Base-by-base conservation (phyloP, 1,140 invertebrate species). In the Camponotus pennsylvanicus region DNA sequence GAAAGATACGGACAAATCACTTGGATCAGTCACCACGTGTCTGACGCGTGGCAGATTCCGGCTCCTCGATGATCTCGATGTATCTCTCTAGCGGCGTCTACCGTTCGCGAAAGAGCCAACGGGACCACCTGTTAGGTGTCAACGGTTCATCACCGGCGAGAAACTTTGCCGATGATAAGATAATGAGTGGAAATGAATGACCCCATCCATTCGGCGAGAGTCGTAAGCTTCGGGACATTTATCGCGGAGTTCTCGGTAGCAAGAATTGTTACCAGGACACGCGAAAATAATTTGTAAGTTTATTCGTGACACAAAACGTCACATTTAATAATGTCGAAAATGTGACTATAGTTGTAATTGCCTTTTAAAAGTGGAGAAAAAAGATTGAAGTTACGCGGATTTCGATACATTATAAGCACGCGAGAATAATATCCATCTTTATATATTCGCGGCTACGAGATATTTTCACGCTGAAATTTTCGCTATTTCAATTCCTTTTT, bases 21-120 rank as follows among this genome's bases (percentile, higher is more conserved):
- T 64, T 32, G 37, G 9, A 86, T n/a, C 13, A 27, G 40, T 34
- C 27, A 85, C 86, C 91, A 93, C 91, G 92, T 93, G 91, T 77
- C 64, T 88, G n/a, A 92, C 91, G 91, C 92, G 88, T 92, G 92
- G 83, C 86, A 88, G 27, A 27, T 27, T 27, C 52, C 49, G 37
- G 21, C 21, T 45, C 32, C 34, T 9, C 27, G 18, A 85, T 85
- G 32, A 85, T 77, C 18, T 52, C 34, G 55, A 11, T 4, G 27
- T 18, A 52, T 18, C 49, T 83, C 79, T 75, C 75, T 73, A 83
- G 42, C 69, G 57, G 13, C 27, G 9, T 55, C 64, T 32, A 70
- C 42, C 45, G 69, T 45, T 55, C 37, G 37, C n/a, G 18, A 73
- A 57, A 64, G 67, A 69, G 42, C 32, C n/a, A 42, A 45, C 21